phyloP scores from a whole-genome alignment of 2,113 vertebrate genomes.

The Rhadina sibilatrix region DNA sequence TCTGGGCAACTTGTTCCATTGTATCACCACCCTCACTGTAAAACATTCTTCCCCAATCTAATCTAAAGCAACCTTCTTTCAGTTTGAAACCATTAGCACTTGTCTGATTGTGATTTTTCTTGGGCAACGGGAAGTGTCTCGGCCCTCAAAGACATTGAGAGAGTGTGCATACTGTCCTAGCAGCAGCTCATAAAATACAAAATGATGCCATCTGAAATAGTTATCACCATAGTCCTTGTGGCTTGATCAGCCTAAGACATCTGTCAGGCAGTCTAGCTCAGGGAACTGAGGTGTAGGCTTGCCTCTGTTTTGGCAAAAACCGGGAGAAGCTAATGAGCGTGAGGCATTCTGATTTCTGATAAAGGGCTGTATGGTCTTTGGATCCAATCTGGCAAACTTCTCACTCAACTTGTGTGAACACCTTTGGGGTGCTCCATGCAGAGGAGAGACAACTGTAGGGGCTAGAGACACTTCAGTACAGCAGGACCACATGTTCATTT shows the following conservation, averaged over 20 bases:
- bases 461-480: accelerated
- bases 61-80: neutral
- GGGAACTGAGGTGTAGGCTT: neutral
- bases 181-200: neutral
- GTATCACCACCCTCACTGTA: neutral
- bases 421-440: neutral
- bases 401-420: neutral
- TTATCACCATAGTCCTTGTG: neutral
- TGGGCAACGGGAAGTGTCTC: neutral
- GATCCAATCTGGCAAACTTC: neutral
- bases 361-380: neutral
- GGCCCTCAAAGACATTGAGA: neutral
- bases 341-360: neutral
- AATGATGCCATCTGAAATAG: neutral
- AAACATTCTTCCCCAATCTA: neutral
- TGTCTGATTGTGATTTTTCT: neutral
- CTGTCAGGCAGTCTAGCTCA: neutral
- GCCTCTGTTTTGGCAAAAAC: neutral
- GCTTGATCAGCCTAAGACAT: neutral
- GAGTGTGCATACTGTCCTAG: neutral
- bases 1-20: neutral
- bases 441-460: neutral
- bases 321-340: neutral
- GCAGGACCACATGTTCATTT: accelerated
- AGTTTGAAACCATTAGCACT: neutral